phyloP scores from a whole-genome alignment of 2,113 vertebrate species.

The Danio rerio region GRCz12tu NC_133179.1:23100001-23100500 shows the following conservation, averaged over 20 bases:
- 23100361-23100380: constrained; percentile 94
- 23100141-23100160: not conserved
- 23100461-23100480: not conserved
- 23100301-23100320: constrained; percentile 94
- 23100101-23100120: too few species aligned
- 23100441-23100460: not conserved
- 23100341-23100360: constrained; percentile 96
- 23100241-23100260: constrained; percentile 88
- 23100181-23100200: not conserved
- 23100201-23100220: not conserved
- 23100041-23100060: too few species aligned
- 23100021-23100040: too few species aligned
- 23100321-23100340: constrained; percentile 98
- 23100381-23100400: constrained; percentile 97
- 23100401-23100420: constrained; percentile 94
- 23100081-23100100: too few species aligned
- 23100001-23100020: too few species aligned
- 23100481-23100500: not conserved
- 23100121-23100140: too few species aligned
- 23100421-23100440: not conserved
- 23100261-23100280: constrained; percentile 95
- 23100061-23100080: too few species aligned
- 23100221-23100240: not conserved
- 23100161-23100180: not conserved
- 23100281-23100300: constrained; percentile 90